phyloP scores from a whole-genome alignment of 2,888 invertebrate species.

The Cordilura impudica region DNA sequence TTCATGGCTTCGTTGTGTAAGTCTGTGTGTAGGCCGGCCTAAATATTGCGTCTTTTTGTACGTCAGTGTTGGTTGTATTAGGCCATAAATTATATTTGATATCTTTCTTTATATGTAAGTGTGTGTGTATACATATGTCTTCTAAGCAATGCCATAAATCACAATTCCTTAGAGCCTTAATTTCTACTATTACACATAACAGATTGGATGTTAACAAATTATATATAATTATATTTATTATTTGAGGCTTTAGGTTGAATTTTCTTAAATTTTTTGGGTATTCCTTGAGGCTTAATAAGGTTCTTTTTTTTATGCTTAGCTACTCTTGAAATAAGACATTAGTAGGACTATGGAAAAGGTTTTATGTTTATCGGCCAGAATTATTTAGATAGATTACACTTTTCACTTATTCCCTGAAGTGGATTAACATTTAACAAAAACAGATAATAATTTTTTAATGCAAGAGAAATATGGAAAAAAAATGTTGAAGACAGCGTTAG shows the following conservation, averaged over 20 bases:
- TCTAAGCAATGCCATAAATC: constrained; percentile 72
- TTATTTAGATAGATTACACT: too few species aligned
- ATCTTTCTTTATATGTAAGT: constrained; percentile 50
- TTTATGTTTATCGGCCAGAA: too few species aligned
- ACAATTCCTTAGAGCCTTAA: constrained; percentile 62
- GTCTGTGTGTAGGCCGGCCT: neutral
- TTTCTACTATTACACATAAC: constrained; percentile 36
- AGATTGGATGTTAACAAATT: constrained; percentile 60
- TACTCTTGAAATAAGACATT: too few species aligned
- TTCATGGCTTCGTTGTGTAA: neutral
- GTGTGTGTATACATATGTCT: constrained; percentile 25
- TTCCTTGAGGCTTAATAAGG: too few species aligned
- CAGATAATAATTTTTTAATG: too few species aligned
- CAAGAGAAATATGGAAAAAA: too few species aligned
- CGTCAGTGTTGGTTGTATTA: constrained; percentile 40
- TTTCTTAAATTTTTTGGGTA: too few species aligned
- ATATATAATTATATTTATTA: constrained; percentile 8
- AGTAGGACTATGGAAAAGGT: too few species aligned
- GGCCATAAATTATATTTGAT: constrained; percentile 73
- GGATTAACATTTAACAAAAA: too few species aligned
- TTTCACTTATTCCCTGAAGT: too few species aligned
- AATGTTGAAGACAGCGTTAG: too few species aligned
- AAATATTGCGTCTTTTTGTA: constrained; percentile 35
- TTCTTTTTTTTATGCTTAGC: too few species aligned
- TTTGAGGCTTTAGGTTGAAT: neutral